These are phyloP conservation scores for Fregata magnificens DNA, from an alignment of 2,113 vertebrate species.

Conservation along the genomic window DNA sequence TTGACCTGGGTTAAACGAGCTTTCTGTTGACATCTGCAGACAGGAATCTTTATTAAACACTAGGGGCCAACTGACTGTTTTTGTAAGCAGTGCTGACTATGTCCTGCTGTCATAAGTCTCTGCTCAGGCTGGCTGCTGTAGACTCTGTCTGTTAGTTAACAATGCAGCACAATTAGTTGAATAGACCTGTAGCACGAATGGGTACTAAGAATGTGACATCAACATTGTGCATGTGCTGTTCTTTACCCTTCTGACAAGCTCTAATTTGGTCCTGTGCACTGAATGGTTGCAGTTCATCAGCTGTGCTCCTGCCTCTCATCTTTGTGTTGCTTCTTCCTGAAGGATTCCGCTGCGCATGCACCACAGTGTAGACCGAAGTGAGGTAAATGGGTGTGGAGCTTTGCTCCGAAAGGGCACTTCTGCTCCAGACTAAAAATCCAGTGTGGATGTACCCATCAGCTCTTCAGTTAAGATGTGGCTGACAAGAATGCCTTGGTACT, in stretches of 20 bases:
- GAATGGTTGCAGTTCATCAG: not conserved
- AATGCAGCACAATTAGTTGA: not conserved
- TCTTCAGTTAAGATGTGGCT: not conserved
- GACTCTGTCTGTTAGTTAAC: not conserved
- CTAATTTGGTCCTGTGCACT: not conserved
- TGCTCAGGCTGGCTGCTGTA: not conserved
- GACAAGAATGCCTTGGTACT: not conserved
- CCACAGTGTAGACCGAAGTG: not conserved
- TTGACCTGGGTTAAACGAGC: not conserved
- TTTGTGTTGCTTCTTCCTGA: not conserved
- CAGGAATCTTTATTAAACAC: not conserved
- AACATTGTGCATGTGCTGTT: not conserved
- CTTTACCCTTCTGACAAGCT: not conserved
- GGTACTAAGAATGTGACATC: not conserved
- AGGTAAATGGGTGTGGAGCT: not conserved
- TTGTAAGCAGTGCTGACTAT: not conserved
- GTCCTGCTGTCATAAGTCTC: not conserved
- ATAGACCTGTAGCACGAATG: rapidly evolving
- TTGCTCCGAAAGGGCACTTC: not conserved
- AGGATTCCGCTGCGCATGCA: not conserved
- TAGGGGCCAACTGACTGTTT: not conserved
- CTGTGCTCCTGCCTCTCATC: not conserved
- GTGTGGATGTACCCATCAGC: too few relatives aligned
- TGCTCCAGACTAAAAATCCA: not conserved
- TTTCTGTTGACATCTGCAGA: not conserved